phyloP scores from a whole-genome alignment of 2,113 vertebrate species.

The Psilopsiagon aurifrons region DNA sequence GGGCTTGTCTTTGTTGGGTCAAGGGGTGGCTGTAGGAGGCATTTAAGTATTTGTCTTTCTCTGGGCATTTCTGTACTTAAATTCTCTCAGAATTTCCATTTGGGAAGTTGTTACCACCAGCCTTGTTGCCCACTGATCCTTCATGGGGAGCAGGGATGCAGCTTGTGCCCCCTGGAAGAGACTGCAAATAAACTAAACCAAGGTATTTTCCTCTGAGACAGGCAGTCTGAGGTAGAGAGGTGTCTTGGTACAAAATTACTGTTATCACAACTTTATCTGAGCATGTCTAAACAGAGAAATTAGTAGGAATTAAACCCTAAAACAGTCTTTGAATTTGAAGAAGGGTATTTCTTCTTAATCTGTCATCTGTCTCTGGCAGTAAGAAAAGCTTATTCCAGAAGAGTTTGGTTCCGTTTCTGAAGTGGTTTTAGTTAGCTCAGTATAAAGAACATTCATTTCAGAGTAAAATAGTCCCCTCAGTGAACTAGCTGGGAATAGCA shows the following conservation, averaged over 20 bases:
- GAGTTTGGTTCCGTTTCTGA: neutral
- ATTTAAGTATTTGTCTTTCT: neutral
- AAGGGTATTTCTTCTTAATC: neutral
- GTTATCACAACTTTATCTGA: neutral
- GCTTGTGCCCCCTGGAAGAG: neutral
- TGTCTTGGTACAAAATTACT: neutral
- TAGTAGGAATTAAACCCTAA: neutral
- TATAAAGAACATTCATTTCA: neutral
- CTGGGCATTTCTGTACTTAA: neutral
- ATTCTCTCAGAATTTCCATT: neutral
- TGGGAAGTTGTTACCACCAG: neutral
- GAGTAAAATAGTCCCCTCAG: neutral
- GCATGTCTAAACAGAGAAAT: neutral
- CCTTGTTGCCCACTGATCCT: neutral
- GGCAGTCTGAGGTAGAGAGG: neutral
- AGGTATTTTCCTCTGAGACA: neutral
- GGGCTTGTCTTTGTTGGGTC: neutral
- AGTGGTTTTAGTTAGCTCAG: neutral
- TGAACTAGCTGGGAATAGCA: neutral
- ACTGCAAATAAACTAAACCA: rapidly evolving
- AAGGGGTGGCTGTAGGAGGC: neutral
- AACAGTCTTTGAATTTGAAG: neutral
- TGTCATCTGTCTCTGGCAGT: neutral
- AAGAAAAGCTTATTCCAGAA: neutral
- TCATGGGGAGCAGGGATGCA: neutral